These are phyloP conservation scores for Ciconia boyciana DNA, from an alignment of 2,113 vertebrate species.

Conservation along the genomic window DNA sequence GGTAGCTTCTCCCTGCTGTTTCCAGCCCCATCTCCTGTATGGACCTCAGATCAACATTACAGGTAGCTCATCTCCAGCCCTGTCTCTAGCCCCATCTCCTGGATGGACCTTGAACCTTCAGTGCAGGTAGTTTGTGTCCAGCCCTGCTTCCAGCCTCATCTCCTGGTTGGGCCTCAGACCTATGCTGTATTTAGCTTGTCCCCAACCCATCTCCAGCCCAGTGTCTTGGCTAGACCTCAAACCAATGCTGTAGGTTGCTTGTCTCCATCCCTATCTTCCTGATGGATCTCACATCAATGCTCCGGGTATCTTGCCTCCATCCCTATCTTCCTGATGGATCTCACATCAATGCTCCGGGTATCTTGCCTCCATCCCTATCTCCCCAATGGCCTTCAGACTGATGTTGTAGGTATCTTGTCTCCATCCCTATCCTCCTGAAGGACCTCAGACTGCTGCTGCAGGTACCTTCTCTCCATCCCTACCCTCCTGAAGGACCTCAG, in stretches of 20 bases:
- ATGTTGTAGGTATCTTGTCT: background rate
- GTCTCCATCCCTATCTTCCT: background rate
- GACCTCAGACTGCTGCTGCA: accelerated
- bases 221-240: background rate
- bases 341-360: accelerated
- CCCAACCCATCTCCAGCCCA: background rate
- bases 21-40: background rate
- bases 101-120: background rate
- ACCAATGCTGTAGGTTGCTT: background rate
- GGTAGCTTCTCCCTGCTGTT: background rate
- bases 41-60: too few species aligned
- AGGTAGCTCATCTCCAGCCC: background rate
- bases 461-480: background rate
- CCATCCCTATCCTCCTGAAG: background rate
- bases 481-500: background rate
- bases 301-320: background rate
- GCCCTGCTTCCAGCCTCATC: background rate
- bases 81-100: background rate
- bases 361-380: background rate
- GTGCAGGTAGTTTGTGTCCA: background rate
- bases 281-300: accelerated
- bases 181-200: background rate
- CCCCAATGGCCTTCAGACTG: too few species aligned
- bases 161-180: background rate
- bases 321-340: background rate